Evolutionary conservation across 1,140 invertebrate species (phyloP), one percentile per base, ranked within the genome.

Genomic region (Condylostylus longicornis): DNA sequence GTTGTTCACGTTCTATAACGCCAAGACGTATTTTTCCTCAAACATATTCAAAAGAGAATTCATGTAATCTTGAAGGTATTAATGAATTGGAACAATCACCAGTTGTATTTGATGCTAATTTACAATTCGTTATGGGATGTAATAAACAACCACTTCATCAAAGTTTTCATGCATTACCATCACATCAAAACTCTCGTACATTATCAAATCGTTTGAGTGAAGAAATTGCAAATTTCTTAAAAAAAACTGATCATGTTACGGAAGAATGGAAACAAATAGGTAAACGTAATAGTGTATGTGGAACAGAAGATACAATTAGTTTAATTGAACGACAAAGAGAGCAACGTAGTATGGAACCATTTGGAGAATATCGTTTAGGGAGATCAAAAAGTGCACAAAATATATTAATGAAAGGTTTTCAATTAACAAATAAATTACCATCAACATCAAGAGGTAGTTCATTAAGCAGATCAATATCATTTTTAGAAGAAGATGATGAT

Each of bases 181-280:
- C 81, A 1, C 75, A 79, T 46, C 56, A 76, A 43, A 78, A 83
- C 45, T 70, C 77, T 7, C 64, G 72, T 8, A 84, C 82, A 0
- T 76, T 77, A 1, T 85, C 81, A 0, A 77, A 77, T 20, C 74
- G 72, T 37, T 62, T 88, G 15, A 73, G 72, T 3, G 69, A 67
- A 18, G 81, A 79, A 57, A 87, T 88, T 31, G 69, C 76, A 15
- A 77, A 79, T 42, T 88, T 88, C 46, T 60, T 88, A 6, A 73
- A 74, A 49, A 71, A 79, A 36, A 86, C 82, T 3, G 82, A 87
- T 55, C 82, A 87, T 53, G 72, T 85, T 1, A 81, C 82, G 71
- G 78, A 87, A 43, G 81, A 85, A 50, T 87, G 82, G 82, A 68
- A 69, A 1, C 52, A 52, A 20, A 42, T 56, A 44, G 50, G 51